phyloP scores from a whole-genome alignment of 2,888 invertebrate genomes.

The Dolichomitus sp. region DNA sequence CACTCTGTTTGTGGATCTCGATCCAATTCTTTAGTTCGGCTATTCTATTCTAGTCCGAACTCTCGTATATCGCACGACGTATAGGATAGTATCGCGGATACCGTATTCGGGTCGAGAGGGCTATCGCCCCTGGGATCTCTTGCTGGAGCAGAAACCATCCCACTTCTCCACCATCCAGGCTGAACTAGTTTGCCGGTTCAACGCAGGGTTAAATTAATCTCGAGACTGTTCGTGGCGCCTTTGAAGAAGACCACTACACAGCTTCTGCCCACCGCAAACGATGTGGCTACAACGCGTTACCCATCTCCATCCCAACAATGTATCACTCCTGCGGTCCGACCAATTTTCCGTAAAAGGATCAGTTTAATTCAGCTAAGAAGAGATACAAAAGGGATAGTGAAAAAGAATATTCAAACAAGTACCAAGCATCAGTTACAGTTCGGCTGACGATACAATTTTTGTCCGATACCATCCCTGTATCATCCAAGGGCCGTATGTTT shows the following conservation, averaged over 20 bases:
- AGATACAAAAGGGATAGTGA: slow-evolving; percentile 5
- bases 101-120: slow-evolving; percentile 15
- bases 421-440: neutral
- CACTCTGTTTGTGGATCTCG: slow-evolving; percentile 5
- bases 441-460: neutral
- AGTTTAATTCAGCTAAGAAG: slow-evolving; percentile 22
- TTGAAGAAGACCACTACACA: slow-evolving; percentile 31
- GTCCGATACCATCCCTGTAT: neutral
- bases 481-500: neutral
- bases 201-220: slow-evolving; percentile 37
- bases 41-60: neutral
- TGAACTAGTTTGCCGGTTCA: slow-evolving; percentile 24
- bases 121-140: slow-evolving; percentile 23
- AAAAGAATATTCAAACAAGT: neutral
- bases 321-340: slow-evolving; percentile 22
- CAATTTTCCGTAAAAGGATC: slow-evolving; percentile 30
- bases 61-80: neutral
- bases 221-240: slow-evolving; percentile 20
- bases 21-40: neutral
- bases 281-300: neutral
- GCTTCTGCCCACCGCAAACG: neutral
- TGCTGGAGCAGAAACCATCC: slow-evolving; percentile 18
- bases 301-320: slow-evolving; percentile 6
- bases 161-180: neutral
- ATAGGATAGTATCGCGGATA: slow-evolving; percentile 5